Conservation (phyloP, 2,888 invertebrate species). For the Mythimna vitellina region DNA sequence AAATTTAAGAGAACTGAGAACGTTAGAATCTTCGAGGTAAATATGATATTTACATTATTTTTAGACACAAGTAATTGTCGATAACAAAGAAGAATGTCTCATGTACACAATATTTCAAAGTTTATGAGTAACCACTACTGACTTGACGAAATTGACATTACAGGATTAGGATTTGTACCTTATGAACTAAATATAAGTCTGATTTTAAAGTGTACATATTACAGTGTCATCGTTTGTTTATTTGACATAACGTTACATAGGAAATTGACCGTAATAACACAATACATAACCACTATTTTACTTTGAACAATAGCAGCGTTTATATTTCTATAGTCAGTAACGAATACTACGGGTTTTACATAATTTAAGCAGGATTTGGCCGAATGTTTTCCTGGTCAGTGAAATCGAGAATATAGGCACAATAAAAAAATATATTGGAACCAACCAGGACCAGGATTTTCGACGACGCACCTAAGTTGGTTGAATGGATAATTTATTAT, state of each 20-base stretch:
- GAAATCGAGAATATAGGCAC: not conserved
- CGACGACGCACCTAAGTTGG: not conserved
- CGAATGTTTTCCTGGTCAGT: not conserved
- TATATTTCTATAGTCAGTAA: conserved; percentile 44
- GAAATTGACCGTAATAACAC: conserved; percentile 32
- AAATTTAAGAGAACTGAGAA: too few relatives aligned
- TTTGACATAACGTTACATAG: conserved; percentile 31
- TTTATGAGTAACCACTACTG: conserved; percentile 17
- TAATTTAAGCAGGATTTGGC: conserved; percentile 17
- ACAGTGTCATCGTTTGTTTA: conserved; percentile 59
- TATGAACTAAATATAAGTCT: conserved; percentile 73
- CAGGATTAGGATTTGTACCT: conserved; percentile 70
- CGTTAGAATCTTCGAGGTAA: too few relatives aligned
- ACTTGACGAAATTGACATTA: conserved; percentile 37
- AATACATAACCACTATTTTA: conserved; percentile 38
- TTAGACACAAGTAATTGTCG: too few relatives aligned
- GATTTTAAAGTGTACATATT: conserved; percentile 69
- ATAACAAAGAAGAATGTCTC: too few relatives aligned
- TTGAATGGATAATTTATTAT: not conserved
- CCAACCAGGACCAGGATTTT: not conserved
- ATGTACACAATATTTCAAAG: not conserved
- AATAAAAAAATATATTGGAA: not conserved
- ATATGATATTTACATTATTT: too few relatives aligned
- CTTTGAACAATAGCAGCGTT: conserved; percentile 29
- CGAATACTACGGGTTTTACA: conserved; percentile 40